Base-by-base conservation (phyloP, 1,140 invertebrate species). In the Cherax quadricarinatus region DNA sequence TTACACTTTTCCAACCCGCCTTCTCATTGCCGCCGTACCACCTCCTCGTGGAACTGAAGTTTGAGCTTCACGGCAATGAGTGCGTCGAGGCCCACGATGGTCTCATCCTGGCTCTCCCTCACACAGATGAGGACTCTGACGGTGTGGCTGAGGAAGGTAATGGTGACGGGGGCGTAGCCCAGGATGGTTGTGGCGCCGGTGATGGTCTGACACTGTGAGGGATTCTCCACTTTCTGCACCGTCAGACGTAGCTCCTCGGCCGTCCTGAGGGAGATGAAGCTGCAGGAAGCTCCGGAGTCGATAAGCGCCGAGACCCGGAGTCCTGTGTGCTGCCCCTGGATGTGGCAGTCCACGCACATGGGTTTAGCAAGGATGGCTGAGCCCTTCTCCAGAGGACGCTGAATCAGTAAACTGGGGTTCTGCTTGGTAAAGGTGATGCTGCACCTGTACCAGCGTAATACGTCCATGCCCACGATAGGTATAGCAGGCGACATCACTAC, bases 391-490 rank as follows among this genome's bases (percentile, higher is more conserved):
- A 24, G 5, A 1, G 66, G 75, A n/a, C 51, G n/a, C 18, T 21
- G 48, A 41, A 88, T 3, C 53, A 4, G 12, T 57, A 88, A 30
- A 18, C 24, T 5, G 21, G 86, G 86, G 0, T 9, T n/a, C 24
- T 5, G 18, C 0, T 16, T 51, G 53, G 14, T 62, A n/a, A 79
- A 48, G 16, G 53, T 30, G 6, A 88, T 24, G 24, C 21, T 51
- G 57, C 86, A 88, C 21, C 48, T 79, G 78, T 88, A 48, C 12
- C 51, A 7, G 9, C 16, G 4, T 1, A 80, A 30, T n/a, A 62
- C 57, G 14, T 88, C 86, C 86, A 88, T 81, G 14, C 86, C 86
- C 78, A 88, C 14, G n/a, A 88, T 81, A 78, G 86, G 86, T n/a
- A 80, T 62, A 30, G 49, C 73, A 12, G 86, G 86, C 51, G 49